phyloP scores from a whole-genome alignment of 2,113 vertebrate genomes.

The Ahaetulla prasina region DNA sequence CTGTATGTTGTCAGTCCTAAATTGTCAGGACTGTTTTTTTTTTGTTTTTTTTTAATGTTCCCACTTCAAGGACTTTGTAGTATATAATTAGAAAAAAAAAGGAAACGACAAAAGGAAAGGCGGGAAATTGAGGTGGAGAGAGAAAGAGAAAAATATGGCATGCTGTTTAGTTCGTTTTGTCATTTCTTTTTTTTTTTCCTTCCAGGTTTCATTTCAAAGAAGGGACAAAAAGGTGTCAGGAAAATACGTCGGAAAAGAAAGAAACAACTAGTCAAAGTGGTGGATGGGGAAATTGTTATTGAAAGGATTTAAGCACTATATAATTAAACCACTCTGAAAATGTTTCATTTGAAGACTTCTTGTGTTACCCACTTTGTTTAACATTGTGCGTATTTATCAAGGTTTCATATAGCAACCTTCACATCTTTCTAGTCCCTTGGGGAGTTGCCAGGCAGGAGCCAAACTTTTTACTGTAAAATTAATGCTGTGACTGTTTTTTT shows the following conservation, averaged over 20 bases:
- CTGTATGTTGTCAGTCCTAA: background rate
- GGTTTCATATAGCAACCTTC: constrained; percentile 36
- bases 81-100: background rate
- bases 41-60: background rate
- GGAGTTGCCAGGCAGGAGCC: background rate
- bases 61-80: background rate
- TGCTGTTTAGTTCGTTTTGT: background rate
- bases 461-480: constrained; percentile 16
- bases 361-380: constrained; percentile 26
- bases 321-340: constrained; percentile 4
- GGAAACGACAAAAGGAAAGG: background rate
- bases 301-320: constrained; percentile 40
- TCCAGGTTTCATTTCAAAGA: constrained; percentile 58
- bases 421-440: background rate
- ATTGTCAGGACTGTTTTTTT: background rate
- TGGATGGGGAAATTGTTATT: constrained; percentile 1
- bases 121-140: background rate
- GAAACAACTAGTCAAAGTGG: constrained; percentile 42
- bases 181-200: background rate
- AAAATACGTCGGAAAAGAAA: constrained; percentile 65
- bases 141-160: background rate
- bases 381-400: constrained; percentile 40
- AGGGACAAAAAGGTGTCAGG: constrained; percentile 42
- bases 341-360: constrained; percentile 19
- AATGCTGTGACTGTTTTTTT: background rate